These are phyloP conservation scores for Phalacrocorax pelagicus DNA, from an alignment of 2,113 vertebrate species.

Conservation along the genomic window DNA sequence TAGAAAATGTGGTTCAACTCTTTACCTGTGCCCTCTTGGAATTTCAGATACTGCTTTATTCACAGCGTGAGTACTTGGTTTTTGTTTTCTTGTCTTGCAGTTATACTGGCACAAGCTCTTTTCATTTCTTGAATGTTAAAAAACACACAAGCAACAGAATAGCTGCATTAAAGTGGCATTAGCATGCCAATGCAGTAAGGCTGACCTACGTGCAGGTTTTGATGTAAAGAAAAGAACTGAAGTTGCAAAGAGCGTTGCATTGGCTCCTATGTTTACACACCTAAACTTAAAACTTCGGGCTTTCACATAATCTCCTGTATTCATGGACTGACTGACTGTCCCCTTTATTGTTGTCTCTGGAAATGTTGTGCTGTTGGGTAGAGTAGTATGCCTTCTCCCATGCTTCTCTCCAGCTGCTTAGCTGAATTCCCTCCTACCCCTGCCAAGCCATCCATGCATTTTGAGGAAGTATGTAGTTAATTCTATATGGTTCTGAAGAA, in stretches of 20 bases:
- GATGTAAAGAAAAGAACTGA: neutral
- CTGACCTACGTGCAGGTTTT: neutral
- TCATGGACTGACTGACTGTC: neutral
- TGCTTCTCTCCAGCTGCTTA: neutral
- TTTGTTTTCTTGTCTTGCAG: neutral
- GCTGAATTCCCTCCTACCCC: neutral
- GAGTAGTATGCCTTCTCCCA: neutral
- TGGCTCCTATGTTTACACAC: neutral
- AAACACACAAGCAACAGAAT: neutral
- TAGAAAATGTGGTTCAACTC: slow-evolving; percentile 95
- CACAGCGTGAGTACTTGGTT: slow-evolving; percentile 88
- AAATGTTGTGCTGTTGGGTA: neutral
- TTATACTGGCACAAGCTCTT: neutral
- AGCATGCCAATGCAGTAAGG: neutral
- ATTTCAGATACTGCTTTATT: slow-evolving; percentile 98
- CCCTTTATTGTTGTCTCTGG: neutral
- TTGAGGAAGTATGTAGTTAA: neutral
- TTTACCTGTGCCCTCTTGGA: slow-evolving; percentile 97
- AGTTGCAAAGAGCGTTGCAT: neutral
- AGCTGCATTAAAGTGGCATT: neutral
- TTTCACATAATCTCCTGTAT: neutral
- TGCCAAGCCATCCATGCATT: neutral
- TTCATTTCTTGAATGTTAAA: neutral
- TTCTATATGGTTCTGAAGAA: neutral
- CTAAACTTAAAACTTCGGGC: neutral